These are phyloP conservation scores for Eupsilia transversa DNA, from an alignment of 2,888 invertebrate genomes.

Conservation along the genomic window DNA sequence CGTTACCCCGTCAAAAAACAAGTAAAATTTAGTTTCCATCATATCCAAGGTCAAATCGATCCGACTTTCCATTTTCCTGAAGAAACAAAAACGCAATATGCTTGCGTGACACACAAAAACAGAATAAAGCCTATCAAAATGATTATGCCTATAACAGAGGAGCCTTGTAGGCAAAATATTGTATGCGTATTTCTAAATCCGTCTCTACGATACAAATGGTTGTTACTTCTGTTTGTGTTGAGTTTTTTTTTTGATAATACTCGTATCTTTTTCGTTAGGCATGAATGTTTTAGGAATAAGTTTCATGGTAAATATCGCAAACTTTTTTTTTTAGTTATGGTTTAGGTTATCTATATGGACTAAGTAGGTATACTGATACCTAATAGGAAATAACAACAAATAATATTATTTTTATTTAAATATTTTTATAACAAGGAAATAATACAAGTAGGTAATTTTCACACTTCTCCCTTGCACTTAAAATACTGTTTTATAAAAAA, in stretches of 20 bases:
- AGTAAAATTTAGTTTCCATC: conserved; percentile 43
- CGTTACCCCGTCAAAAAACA: conserved; percentile 7
- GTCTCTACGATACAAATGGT: conserved; percentile 40
- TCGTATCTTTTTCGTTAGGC: background rate
- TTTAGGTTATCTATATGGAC: too few species aligned
- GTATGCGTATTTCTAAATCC: conserved; percentile 36
- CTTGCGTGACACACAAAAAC: conserved; percentile 54
- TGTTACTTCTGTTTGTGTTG: conserved; percentile 18
- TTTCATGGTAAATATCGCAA: background rate
- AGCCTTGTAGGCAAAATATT: conserved; percentile 57
- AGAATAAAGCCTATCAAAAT: conserved; percentile 63
- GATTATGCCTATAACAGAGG: conserved; percentile 61
- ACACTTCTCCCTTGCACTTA: too few species aligned
- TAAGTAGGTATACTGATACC: too few species aligned
- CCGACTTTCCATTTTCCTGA: conserved; percentile 45
- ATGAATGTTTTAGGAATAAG: background rate
- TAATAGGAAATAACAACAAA: too few species aligned
- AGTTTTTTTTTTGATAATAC: conserved; percentile 3
- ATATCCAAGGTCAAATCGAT: conserved; percentile 44
- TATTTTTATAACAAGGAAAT: too few species aligned
- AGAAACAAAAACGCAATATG: conserved; percentile 57
- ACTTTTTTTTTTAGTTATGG: background rate
- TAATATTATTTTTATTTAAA: too few species aligned
- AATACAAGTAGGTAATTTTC: too few species aligned
- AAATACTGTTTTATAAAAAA: too few species aligned